phyloP scores from a whole-genome alignment of 2,888 invertebrate species.

The Uloborus plumipes region DNA sequence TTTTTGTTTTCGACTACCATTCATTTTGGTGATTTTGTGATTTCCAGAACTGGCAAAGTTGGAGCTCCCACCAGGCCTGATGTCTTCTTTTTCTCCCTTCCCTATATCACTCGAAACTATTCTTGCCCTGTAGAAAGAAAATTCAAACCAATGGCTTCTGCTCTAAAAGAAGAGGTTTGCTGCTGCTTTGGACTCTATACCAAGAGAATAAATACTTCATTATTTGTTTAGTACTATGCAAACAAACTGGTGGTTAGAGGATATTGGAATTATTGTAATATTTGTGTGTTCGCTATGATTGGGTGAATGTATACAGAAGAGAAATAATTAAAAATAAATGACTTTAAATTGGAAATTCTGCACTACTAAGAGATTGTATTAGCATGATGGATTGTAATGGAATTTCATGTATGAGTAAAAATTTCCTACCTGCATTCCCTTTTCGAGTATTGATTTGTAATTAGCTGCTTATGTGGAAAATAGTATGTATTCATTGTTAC shows the following conservation, averaged over 20 bases:
- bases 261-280: conserved; percentile 42
- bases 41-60: conserved; percentile 59
- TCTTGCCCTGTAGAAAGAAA: conserved; percentile 47
- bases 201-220: conserved; percentile 44
- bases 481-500: too few relatives aligned
- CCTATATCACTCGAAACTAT: conserved; percentile 38
- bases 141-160: conserved; percentile 55
- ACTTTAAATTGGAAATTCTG: conserved; percentile 53
- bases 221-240: conserved; percentile 55
- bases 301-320: conserved; percentile 49
- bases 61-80: conserved; percentile 63
- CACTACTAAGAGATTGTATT: conserved; percentile 54
- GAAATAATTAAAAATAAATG: conserved; percentile 47
- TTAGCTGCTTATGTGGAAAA: too few relatives aligned
- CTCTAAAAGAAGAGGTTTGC: conserved; percentile 58
- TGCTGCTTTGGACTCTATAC: conserved; percentile 61
- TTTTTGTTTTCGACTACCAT: neutral
- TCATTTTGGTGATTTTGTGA: too few relatives aligned
- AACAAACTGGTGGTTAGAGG: conserved; percentile 61
- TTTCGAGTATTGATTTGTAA: too few relatives aligned
- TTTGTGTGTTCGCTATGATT: conserved; percentile 33
- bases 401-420: conserved; percentile 65
- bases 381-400: conserved; percentile 59
- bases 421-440: conserved; percentile 62
- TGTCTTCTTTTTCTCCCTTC: conserved; percentile 26